phyloP scores from a whole-genome alignment of 2,888 invertebrate genomes.

The Agrochola lota region DNA sequence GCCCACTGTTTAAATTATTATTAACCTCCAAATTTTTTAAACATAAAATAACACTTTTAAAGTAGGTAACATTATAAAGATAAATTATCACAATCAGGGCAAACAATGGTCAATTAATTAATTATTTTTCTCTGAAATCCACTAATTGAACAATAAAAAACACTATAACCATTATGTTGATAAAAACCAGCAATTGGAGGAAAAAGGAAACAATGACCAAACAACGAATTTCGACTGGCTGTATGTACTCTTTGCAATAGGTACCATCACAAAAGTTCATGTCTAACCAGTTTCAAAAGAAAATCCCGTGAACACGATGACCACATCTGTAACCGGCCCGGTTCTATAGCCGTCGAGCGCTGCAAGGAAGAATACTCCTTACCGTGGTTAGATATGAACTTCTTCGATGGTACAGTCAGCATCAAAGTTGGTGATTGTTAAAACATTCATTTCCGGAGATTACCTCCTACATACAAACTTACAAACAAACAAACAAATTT shows the following conservation, averaged over 20 bases:
- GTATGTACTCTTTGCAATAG: neutral
- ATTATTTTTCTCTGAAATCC: conserved; percentile 21
- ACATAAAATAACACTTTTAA: neutral
- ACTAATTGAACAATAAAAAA: conserved; percentile 34
- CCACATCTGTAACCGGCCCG: too few species aligned
- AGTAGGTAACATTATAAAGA: neutral
- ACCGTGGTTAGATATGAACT: too few species aligned
- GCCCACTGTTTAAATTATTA: neutral
- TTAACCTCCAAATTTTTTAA: neutral
- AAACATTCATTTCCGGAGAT: neutral
- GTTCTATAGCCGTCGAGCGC: too few species aligned
- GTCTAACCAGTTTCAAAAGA: too few species aligned
- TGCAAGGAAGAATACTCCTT: too few species aligned
- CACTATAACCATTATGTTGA: conserved; percentile 31
- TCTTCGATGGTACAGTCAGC: neutral
- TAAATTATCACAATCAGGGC: conserved; percentile 7
- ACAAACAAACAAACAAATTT: too few species aligned
- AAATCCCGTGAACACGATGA: too few species aligned
- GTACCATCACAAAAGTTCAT: too few species aligned
- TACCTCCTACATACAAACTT: too few species aligned
- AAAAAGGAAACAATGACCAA: conserved; percentile 32
- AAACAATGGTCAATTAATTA: conserved; percentile 1
- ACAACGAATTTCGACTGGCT: conserved; percentile 20
- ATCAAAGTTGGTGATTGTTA: neutral
- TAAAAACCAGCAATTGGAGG: conserved; percentile 38